Base-by-base conservation (phyloP, 2,888 invertebrate species). In the Cristatella mucedo region DNA sequence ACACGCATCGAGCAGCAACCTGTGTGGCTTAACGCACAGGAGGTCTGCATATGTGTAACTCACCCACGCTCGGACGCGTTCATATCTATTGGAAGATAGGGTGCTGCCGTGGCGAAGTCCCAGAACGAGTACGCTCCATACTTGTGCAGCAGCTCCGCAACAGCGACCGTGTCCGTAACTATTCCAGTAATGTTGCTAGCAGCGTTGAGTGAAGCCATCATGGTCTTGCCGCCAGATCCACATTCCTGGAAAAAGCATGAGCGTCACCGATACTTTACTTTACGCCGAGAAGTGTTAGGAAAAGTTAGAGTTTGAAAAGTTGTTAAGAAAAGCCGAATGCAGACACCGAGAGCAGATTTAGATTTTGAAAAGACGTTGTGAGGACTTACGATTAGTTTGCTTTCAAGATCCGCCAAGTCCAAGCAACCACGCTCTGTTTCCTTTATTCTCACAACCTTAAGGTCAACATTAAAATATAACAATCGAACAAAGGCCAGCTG, bases 151-250 rank as follows among this genome's bases (percentile, higher is more conserved):
- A 56, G 20, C 24, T 38, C 42, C 2, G 54, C 34, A 3, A 55
- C 43, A 1, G 29, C 33, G 5, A 45, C 51, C 3, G 46, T 46
- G 39, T 56, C 55, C 1, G 53, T 49, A 16, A 50, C 40, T 16
- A 56, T 55, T 11, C 56, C 56, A 2, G 56, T 55, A 2, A 56
- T 48, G 41, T 56, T 56, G 34, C 51, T 52, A 3, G 53, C 50
- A 13, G 49, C 49, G 18, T 41, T 42, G 4, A 44, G 37, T 16
- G 44, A 24, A 9, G 39, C 42, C 24, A 42, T 40, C 20, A 39
- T 22, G 13, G 13, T 4, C 9, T 33, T 33, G 16, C 21, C 30
- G 11, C 32, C 3, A 11, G n/a, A 5, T 13, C 21, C 7, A 26
- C 40, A 44, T 1, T 34, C 6, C 34, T 36, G 18, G 15, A 36